A percentile compares a stretch with the other conserved stretches of the same genome.
Evolutionary conservation across 2,797 vertebrate species (phyloP).

Genomic region (Cirrhinus molitorella): DNA sequence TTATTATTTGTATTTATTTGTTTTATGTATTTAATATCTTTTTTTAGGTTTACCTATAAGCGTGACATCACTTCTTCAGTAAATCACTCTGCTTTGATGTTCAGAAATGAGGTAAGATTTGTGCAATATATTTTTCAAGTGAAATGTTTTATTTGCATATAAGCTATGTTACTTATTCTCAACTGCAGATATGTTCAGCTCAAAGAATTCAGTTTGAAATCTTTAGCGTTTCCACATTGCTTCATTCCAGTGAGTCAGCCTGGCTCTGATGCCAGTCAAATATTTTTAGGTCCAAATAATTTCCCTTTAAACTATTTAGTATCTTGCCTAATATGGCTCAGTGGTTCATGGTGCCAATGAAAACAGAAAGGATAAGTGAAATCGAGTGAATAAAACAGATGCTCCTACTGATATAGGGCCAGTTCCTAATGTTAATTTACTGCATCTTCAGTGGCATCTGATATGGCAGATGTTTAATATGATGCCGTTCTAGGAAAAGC

Average conservation of each 20-base stretch:
- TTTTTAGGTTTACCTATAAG: neutral
- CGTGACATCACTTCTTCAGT: neutral
- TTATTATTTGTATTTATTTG: neutral
- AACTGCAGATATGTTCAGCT: neutral
- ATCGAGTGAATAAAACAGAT: conserved; percentile 20
- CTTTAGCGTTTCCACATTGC: neutral
- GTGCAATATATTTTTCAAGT: neutral
- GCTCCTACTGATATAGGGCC: neutral
- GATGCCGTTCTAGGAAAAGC: neutral
- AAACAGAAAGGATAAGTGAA: conserved; percentile 22
- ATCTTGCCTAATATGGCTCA: neutral
- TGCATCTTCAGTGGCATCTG: neutral
- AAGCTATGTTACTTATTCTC: neutral
- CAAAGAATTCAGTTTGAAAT: neutral
- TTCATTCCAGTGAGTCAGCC: conserved; percentile 11
- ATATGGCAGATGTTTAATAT: neutral
- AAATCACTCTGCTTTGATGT: neutral
- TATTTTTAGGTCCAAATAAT: conserved; percentile 21
- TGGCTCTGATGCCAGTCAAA: neutral
- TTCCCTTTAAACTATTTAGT: conserved; percentile 11
- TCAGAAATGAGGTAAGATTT: neutral
- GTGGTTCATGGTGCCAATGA: conserved; percentile 4
- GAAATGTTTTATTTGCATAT: conserved; percentile 1
- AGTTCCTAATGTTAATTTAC: conserved; percentile 5
- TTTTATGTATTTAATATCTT: neutral